Evolutionary conservation across 1,140 invertebrate genomes (phyloP), one percentile per base, ranked within the genome.

Genomic region (Cheumatopsyche charites): DNA sequence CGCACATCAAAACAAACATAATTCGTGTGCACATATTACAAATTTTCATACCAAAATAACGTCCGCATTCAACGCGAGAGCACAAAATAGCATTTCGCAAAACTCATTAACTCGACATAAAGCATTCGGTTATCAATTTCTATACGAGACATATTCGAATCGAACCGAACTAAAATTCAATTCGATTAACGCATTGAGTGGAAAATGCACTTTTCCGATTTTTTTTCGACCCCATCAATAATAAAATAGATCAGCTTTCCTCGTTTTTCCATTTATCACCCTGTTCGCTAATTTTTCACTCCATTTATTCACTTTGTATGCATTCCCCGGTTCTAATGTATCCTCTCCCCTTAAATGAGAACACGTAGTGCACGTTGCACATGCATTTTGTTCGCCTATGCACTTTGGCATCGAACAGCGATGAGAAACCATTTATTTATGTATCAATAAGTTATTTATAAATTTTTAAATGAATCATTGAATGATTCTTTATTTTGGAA

Each of bases 231-330:
- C 47, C n/a, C 7, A 17, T n/a, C 47, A 17, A 52, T 36, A 36
- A 4, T 9, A 9, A 36, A 3, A 9, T 36, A 36, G n/a, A n/a
- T n/a, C n/a, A n/a, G n/a, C n/a, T n/a, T n/a, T n/a, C 41, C 49
- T 11, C 55, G 55, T 23, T 36, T 25, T 58, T 58, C 55, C 55
- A 58, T 58, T 58, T 58, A 58, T 58, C 55, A 58, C 23, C n/a
- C n/a, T 23, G 21, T 23, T 4, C 9, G n/a, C 55, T 58, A 58
- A 58, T 58, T 58, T 58, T 58, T 58, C 55, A 58, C 55, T 58
- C 55, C 55, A 58, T 58, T 58, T 58, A 58, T 58, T 19, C 55
- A 58, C 55, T 58, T 58, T 58, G 55, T 58, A 58, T 58, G 55
- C 55, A 58, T 25, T 11, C 55, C 55, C 21, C 19, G 19, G 23